Base-by-base conservation (phyloP, 1,140 invertebrate genomes). In the Drosophila erecta region DNA sequence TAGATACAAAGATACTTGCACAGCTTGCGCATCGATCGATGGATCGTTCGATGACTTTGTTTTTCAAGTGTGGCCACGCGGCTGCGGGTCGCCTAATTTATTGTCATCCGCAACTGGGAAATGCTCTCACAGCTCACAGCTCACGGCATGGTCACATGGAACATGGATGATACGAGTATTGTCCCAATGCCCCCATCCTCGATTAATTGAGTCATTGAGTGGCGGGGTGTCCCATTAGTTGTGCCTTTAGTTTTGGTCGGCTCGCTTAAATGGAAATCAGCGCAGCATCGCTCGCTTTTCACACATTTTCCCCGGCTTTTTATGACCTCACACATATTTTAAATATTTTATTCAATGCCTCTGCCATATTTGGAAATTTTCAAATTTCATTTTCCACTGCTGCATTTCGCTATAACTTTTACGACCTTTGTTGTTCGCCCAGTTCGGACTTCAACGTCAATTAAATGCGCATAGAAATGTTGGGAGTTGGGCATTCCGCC, bases 201-300 rank as follows among this genome's bases (percentile, higher is more conserved):
- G 38, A 44, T 61, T 91, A 91, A 90, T 91, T 89, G 89, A 90
- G 89, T 79, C 89, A 91, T 89, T 79, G 67, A 81, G 79, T 78
- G 65, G 46, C 83, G 22, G 47, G 55, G 56, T 60, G 56, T 86
- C 74, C 67, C 81, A 81, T 86, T 86, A 81, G 55, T 46, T 66
- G 38, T 54, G 49, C 22, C 55, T 76, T 76, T 76, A 43, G 66
- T 70, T 86, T 62, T 57, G 37, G 37, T 14, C 4, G 66, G 50
- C 78, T 79, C 78, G 78, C 87, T 81, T 64, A 86, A 86, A 86
- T 86, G 74, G 76, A 86, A 81, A 81, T 76, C 74, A 40, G 76
- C 71, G 47, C 60, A 67, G 57, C 57, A 54, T 44, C 40, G 22
- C 58, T 59, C 51, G 44, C 47, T 11, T 11, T 49, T 49, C 24